Evolutionary conservation across 2,113 vertebrate genomes (phyloP), one percentile per base, ranked within the genome.

Genomic region (Prunella himalayana): DNA sequence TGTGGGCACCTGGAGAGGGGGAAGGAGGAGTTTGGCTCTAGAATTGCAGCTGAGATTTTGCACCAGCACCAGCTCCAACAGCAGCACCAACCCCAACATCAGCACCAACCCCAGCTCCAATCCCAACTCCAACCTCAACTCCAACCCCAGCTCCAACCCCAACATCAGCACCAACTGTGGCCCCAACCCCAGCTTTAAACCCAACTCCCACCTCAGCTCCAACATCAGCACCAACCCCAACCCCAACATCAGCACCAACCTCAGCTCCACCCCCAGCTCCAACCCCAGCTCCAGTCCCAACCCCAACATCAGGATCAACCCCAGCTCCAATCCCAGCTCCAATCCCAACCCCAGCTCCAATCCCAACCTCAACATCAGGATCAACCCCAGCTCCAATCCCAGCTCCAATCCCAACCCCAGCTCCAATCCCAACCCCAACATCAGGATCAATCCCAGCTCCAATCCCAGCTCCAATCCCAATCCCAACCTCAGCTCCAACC

Each of bases 1-100:
- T 86, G 95, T 99, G 99, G 84, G 99, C 99, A 80, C 99, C 99
- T 99, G 94, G 45, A 44, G 49, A 44, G 30, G 6, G 69, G 51
- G 51, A 37, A 85, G 12, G 60, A 27, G 11, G 13, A 11, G 41
- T 8, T 10, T 37, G 83, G 19, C 9, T 23, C 39, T 20, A 2
- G 25, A 69, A 65, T 2, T 7, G 8, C 0, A 9, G 31, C n/a
- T 13, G 6, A 37, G 60, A 7, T 57, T 7, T 3, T 18, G 71
- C 16, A 39, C 5, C 4, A 2, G 2, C 19, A 9, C 31, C 20
- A 25, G 15, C 16, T 12, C 24, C 44, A 60, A 10, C 6, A 3
- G 11, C 45, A 56, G 15, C 41, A 0, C 23, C 37, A 70, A 56
- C 12, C 8, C 1, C 49, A 53, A 56, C 12, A 11, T 1, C 49